Conservation (phyloP, 30 jellyfish, hydroid and myxozoan species). For the Aurelia aurita complex sp. Pacific region DNA sequence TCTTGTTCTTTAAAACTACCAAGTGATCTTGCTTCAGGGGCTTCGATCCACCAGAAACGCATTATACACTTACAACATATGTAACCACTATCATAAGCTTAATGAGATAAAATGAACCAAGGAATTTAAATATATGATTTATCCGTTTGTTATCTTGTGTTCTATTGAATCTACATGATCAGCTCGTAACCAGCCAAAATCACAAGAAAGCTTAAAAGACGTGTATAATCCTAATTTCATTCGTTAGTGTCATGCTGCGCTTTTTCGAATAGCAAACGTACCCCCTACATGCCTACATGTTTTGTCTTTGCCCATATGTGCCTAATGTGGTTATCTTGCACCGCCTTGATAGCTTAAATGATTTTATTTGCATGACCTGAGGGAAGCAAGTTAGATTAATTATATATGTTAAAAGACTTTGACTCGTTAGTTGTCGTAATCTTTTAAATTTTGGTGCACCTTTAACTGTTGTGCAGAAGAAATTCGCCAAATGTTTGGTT, state of each 20-base stretch:
- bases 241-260: slow-evolving; percentile 42
- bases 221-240: slow-evolving; percentile 53
- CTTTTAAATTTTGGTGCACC: too few relatives aligned
- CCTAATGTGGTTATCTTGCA: slow-evolving; percentile 52
- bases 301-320: slow-evolving; percentile 12
- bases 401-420: too few relatives aligned
- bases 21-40: not conserved
- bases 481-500: too few relatives aligned
- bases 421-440: too few relatives aligned
- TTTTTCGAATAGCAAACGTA: slow-evolving; percentile 28
- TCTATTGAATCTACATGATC: slow-evolving; percentile 24
- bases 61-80: slow-evolving; percentile 2
- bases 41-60: slow-evolving; percentile 1
- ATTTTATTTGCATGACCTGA: too few relatives aligned
- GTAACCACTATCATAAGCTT: slow-evolving; percentile 22
- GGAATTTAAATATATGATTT: slow-evolving; percentile 22
- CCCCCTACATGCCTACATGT: slow-evolving; percentile 56
- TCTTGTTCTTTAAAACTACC: not conserved
- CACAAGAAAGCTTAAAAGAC: not conserved
- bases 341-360: slow-evolving; percentile 29
- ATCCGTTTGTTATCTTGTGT: slow-evolving; percentile 17
- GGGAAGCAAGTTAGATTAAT: too few relatives aligned
- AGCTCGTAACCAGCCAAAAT: slow-evolving; percentile 15
- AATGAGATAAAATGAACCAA: slow-evolving; percentile 12
- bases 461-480: too few relatives aligned